Percentiles rank a stretch among this genome's conserved stretches.
Evolutionary conservation across 2,888 invertebrate genomes (phyloP).

Genomic region (Drosophila mimetica): DNA sequence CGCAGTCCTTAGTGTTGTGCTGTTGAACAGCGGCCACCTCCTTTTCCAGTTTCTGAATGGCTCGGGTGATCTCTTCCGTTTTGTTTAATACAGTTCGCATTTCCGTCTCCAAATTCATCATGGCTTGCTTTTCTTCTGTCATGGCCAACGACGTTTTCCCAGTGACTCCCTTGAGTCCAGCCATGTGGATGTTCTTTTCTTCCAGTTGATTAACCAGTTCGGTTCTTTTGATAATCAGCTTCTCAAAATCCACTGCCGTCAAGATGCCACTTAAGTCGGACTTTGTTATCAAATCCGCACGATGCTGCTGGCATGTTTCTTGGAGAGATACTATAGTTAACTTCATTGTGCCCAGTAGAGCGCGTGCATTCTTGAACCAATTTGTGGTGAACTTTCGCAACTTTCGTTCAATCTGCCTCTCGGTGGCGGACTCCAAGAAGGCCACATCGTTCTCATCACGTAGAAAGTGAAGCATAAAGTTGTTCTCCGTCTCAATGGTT

Average conservation of each 20-base stretch:
- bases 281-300: slow-evolving; percentile 82
- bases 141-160: slow-evolving; percentile 85
- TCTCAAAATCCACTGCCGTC: slow-evolving; percentile 86
- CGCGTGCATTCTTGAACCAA: slow-evolving; percentile 85
- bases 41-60: slow-evolving; percentile 83
- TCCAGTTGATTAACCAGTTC: slow-evolving; percentile 85
- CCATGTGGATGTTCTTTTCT: slow-evolving; percentile 85
- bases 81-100: slow-evolving; percentile 83
- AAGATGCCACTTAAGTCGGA: slow-evolving; percentile 86
- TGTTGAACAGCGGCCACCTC: slow-evolving; percentile 79
- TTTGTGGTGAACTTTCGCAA: slow-evolving; percentile 85
- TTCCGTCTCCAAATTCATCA: slow-evolving; percentile 82
- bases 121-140: slow-evolving; percentile 85
- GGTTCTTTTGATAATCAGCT: slow-evolving; percentile 86
- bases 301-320: slow-evolving; percentile 84
- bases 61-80: slow-evolving; percentile 82
- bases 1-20: slow-evolving; percentile 83
- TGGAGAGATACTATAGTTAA: slow-evolving; percentile 85
- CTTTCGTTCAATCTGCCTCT: slow-evolving; percentile 81
- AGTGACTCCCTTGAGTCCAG: slow-evolving; percentile 86
- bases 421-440: slow-evolving; percentile 75
- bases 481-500: slow-evolving; percentile 84
- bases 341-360: slow-evolving; percentile 85
- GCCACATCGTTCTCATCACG: slow-evolving; percentile 68
- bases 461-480: slow-evolving; percentile 83